A percentile compares a stretch with the other conserved stretches of the same genome.
Conservation (phyloP, 2,888 invertebrate species). For the Formica aserva region DNA sequence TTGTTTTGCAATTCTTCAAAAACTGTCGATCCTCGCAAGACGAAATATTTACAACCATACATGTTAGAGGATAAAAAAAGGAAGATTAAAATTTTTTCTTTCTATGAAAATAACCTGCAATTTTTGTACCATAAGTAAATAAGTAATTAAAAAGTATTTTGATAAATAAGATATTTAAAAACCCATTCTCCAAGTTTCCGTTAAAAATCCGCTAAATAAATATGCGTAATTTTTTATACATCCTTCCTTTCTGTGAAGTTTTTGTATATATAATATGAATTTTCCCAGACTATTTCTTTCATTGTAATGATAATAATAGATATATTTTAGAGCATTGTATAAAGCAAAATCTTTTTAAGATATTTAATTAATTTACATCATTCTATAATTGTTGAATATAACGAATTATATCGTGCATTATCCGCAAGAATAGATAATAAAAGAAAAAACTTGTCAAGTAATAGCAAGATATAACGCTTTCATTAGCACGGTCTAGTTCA, state of each 20-base stretch:
- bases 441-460: background rate
- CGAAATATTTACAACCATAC: background rate
- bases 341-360: background rate
- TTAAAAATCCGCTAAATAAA: background rate
- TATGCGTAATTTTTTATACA: background rate
- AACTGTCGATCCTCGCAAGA: background rate
- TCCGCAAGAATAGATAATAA: background rate
- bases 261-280: background rate
- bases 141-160: background rate
- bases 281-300: background rate
- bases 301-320: background rate
- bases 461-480: background rate
- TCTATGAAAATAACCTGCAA: no score
- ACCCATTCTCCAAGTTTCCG: background rate
- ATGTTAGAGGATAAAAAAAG: background rate
- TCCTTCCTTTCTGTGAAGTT: background rate
- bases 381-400: background rate
- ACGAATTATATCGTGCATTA: background rate
- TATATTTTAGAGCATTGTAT: background rate
- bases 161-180: background rate
- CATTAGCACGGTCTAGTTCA: slow-evolving; percentile 29
- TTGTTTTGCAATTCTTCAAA: slow-evolving; percentile 8
- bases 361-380: background rate
- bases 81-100: background rate
- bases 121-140: background rate